Percentiles rank a stretch among this genome's conserved stretches.
Evolutionary conservation across 1,140 invertebrate species (phyloP).

Genomic region (Drosophila asahinai): DNA sequence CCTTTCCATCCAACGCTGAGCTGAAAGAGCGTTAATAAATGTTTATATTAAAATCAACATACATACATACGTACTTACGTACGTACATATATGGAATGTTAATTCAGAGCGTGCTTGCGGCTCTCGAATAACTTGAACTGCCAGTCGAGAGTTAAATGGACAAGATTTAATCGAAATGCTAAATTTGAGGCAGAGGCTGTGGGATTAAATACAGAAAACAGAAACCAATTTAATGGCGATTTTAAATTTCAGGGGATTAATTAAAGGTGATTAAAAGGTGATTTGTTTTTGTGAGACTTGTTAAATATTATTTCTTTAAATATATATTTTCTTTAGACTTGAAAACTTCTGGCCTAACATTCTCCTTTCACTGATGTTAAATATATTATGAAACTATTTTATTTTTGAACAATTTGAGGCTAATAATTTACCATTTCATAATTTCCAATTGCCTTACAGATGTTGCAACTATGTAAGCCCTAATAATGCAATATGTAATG

Average conservation of each 20-base stretch:
- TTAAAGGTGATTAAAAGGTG: neutral
- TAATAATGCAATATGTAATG: neutral
- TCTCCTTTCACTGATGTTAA: neutral
- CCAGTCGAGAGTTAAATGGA: constrained; percentile 10
- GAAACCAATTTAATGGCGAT: neutral
- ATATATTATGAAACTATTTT: constrained; percentile 1
- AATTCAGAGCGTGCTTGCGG: constrained; percentile 22
- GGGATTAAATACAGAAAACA: neutral
- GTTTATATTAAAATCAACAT: constrained; percentile 9
- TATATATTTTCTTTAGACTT: no score
- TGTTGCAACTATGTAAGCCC: neutral
- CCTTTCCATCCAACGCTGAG: neutral
- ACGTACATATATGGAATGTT: constrained; percentile 13
- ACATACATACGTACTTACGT: neutral
- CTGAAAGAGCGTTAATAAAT: constrained; percentile 39
- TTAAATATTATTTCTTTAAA: no score
- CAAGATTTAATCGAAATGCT: constrained; percentile 12
- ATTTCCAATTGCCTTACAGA: neutral
- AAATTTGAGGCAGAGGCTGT: neutral
- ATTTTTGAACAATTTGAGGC: neutral
- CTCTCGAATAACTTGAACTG: constrained; percentile 21
- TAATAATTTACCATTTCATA: neutral
- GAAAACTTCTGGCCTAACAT: no score
- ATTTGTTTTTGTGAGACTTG: no score
- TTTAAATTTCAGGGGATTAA: constrained; percentile 3